Conservation (phyloP, 2,888 invertebrate species). For the Acleris emargana region DNA sequence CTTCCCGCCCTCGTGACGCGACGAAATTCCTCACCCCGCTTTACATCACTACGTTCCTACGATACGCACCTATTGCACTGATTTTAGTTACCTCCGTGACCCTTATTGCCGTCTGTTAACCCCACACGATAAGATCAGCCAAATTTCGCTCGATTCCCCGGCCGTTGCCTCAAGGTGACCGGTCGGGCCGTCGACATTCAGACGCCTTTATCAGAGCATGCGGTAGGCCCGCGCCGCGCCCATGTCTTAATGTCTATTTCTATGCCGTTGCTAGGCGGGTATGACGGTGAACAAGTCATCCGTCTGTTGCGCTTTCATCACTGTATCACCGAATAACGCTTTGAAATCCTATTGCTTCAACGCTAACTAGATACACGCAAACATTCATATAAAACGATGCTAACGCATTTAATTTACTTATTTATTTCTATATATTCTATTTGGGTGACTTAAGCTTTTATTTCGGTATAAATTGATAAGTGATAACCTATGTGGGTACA, state of each 20-base stretch:
- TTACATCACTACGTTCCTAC: slow-evolving; percentile 14
- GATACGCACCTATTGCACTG: slow-evolving; percentile 33
- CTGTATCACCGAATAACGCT: neutral
- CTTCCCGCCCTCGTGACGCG: slow-evolving; percentile 15
- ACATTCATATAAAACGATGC: too few species aligned
- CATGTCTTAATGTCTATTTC: slow-evolving; percentile 53
- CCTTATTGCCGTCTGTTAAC: slow-evolving; percentile 38
- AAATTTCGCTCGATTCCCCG: slow-evolving; percentile 58
- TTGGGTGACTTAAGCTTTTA: too few species aligned
- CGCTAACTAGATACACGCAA: too few species aligned
- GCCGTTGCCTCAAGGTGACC: slow-evolving; percentile 69
- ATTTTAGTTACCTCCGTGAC: slow-evolving; percentile 33
- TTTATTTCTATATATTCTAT: too few species aligned
- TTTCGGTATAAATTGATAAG: too few species aligned
- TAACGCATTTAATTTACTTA: too few species aligned
- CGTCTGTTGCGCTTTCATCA: slow-evolving; percentile 13
- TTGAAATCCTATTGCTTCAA: too few species aligned
- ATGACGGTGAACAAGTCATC: slow-evolving; percentile 43
- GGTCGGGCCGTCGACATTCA: slow-evolving; percentile 78
- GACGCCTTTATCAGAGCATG: slow-evolving; percentile 70
- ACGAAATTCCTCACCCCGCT: neutral
- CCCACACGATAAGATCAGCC: slow-evolving; percentile 57
- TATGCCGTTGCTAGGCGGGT: slow-evolving; percentile 43
- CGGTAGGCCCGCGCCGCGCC: slow-evolving; percentile 58
- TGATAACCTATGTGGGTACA: too few species aligned